Conservation (phyloP, 2,797 vertebrate species). For the Furcifer pardalis region DNA sequence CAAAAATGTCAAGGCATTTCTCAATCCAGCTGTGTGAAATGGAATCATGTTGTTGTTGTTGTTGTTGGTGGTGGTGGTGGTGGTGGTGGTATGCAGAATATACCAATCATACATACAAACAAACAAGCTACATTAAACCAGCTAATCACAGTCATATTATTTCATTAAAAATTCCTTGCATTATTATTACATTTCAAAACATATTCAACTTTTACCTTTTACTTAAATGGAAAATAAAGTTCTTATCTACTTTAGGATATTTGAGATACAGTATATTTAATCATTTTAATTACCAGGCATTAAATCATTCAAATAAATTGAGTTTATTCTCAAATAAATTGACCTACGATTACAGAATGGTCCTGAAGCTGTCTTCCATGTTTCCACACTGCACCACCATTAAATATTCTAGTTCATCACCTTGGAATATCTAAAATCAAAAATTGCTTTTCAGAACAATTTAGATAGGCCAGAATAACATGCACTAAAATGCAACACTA, state of each 20-base stretch:
- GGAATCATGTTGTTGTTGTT: no score
- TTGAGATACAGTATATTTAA: not conserved
- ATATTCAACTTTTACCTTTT: conserved; percentile 28
- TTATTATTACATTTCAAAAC: not conserved
- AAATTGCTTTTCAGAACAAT: not conserved
- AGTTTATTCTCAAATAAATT: not conserved
- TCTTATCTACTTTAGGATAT: not conserved
- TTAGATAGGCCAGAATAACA: not conserved
- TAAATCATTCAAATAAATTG: not conserved
- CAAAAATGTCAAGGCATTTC: no score
- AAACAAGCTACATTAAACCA: conserved; percentile 25
- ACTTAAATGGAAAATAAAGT: conserved; percentile 18
- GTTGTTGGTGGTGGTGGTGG: no score
- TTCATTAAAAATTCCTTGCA: not conserved
- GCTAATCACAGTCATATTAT: not conserved
- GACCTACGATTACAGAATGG: not conserved
- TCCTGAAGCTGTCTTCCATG: not conserved
- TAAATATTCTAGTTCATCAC: not conserved
- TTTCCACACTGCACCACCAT: not conserved
- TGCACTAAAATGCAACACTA: not conserved
- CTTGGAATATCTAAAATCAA: not conserved
- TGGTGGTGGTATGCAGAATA: no score
- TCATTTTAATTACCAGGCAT: not conserved
- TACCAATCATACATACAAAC: not conserved
- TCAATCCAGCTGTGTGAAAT: no score